These are phyloP conservation scores for Mallotus villosus DNA, from an alignment of 2,797 vertebrate species.

Conservation along the genomic window DNA sequence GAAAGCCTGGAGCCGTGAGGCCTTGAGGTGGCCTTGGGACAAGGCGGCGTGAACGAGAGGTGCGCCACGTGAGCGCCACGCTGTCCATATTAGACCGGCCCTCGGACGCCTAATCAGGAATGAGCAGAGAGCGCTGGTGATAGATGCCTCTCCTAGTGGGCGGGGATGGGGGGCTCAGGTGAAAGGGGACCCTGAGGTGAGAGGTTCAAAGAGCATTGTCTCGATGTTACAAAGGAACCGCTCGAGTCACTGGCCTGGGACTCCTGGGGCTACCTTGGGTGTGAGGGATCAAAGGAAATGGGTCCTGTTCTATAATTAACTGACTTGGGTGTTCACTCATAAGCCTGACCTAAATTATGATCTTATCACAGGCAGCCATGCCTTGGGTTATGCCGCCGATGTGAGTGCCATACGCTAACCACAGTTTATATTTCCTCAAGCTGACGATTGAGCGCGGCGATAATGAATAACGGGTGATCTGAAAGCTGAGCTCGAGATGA, in stretches of 20 bases:
- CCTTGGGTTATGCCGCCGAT: too few relatives aligned
- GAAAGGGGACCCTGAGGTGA: not conserved
- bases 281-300: too few relatives aligned
- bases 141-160: not conserved
- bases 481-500: not conserved
- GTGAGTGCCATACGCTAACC: not conserved
- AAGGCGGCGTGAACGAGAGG: not conserved
- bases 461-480: not conserved
- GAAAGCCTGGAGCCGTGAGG: not conserved
- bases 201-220: not conserved
- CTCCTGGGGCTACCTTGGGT: too few relatives aligned
- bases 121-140: not conserved
- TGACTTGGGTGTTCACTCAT: not conserved
- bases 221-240: too few relatives aligned
- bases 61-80: not conserved
- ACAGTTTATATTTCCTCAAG: not conserved
- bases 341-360: not conserved
- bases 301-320: too few relatives aligned
- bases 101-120: conserved; percentile 18
- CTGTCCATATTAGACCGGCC: conserved; percentile 9
- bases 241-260: too few relatives aligned
- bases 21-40: not conserved
- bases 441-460: not conserved
- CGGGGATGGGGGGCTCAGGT: too few relatives aligned
- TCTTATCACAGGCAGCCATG: not conserved